Percentiles rank a stretch among this genome's conserved stretches.
These are phyloP conservation scores for Petrocephalus zakoni DNA, from an alignment of 2,113 vertebrate species.

Conservation along the genomic window DNA sequence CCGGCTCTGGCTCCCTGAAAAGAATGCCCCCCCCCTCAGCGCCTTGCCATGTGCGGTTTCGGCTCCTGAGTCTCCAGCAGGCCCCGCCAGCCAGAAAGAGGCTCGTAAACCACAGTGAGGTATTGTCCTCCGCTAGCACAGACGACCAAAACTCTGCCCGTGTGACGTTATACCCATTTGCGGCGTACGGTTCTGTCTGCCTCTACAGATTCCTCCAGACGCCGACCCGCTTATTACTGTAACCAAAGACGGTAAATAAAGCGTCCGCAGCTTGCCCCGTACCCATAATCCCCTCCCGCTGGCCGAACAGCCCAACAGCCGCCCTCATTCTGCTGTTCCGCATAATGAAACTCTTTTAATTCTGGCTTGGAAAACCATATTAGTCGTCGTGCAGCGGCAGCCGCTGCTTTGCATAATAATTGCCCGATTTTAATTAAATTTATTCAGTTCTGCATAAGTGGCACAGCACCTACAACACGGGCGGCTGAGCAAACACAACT, in stretches of 20 bases:
- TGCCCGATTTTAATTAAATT: background rate
- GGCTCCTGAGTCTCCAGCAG: background rate
- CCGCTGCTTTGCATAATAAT: background rate
- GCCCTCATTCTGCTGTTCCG: background rate
- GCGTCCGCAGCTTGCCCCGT: background rate
- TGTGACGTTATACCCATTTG: slow-evolving; percentile 6
- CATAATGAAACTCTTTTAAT: background rate
- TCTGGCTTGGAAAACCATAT: background rate
- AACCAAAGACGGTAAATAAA: slow-evolving; percentile 11
- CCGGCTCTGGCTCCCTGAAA: background rate
- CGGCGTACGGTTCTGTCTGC: slow-evolving; percentile 11
- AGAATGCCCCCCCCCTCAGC: background rate
- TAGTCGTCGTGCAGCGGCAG: background rate
- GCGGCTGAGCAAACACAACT: background rate
- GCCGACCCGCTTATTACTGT: slow-evolving; percentile 21
- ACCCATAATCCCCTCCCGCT: slow-evolving; percentile 12
- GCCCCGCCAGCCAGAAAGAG: background rate
- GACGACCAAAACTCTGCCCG: background rate
- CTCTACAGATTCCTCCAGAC: slow-evolving; percentile 16
- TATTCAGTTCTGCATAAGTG: background rate
- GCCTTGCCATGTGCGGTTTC: background rate
- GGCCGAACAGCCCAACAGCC: background rate
- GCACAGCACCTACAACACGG: background rate
- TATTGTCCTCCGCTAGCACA: slow-evolving; percentile 5
- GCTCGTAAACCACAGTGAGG: slow-evolving; percentile 14